Conservation (phyloP, 1,140 invertebrate species). For the Brachionus rubens region DNA sequence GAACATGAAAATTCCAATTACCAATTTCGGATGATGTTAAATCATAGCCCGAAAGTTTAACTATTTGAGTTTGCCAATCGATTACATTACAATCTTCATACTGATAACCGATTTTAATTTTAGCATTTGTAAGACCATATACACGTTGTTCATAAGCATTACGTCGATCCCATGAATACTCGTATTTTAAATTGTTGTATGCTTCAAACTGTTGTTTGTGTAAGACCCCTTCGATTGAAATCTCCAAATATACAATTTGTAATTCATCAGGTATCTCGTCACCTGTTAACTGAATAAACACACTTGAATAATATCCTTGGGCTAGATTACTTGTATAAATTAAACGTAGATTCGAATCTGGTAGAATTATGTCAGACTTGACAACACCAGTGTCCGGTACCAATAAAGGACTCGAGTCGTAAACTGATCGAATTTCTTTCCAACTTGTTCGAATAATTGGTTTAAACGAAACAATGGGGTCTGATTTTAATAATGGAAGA, state of each 20-base stretch:
- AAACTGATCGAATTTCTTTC: slow-evolving; percentile 47
- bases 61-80: slow-evolving; percentile 91
- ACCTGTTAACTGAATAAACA: slow-evolving; percentile 83
- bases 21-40: slow-evolving; percentile 94
- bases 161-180: slow-evolving; percentile 91
- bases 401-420: slow-evolving; percentile 42
- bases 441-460: slow-evolving; percentile 35
- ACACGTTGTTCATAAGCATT: slow-evolving; percentile 97
- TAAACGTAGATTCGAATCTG: slow-evolving; percentile 14
- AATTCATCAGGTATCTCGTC: slow-evolving; percentile 73
- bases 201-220: slow-evolving; percentile 89
- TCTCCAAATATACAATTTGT: slow-evolving; percentile 79
- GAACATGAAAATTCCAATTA: slow-evolving; percentile 93
- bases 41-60: slow-evolving; percentile 87
- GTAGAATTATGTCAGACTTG: slow-evolving; percentile 18
- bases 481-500: background rate
- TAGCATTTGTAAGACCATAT: slow-evolving; percentile 61
- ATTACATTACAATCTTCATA: slow-evolving; percentile 86
- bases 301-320: slow-evolving; percentile 83
- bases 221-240: slow-evolving; percentile 82
- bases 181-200: slow-evolving; percentile 86
- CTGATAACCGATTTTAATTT: slow-evolving; percentile 78
- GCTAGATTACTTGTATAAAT: slow-evolving; percentile 53
- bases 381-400: slow-evolving; percentile 48
- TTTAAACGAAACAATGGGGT: background rate